Percentiles rank a stretch among this genome's conserved stretches.
These are phyloP conservation scores for Sebastes itinus DNA, from an alignment of 2,797 vertebrate species.

Conservation along the genomic window DNA sequence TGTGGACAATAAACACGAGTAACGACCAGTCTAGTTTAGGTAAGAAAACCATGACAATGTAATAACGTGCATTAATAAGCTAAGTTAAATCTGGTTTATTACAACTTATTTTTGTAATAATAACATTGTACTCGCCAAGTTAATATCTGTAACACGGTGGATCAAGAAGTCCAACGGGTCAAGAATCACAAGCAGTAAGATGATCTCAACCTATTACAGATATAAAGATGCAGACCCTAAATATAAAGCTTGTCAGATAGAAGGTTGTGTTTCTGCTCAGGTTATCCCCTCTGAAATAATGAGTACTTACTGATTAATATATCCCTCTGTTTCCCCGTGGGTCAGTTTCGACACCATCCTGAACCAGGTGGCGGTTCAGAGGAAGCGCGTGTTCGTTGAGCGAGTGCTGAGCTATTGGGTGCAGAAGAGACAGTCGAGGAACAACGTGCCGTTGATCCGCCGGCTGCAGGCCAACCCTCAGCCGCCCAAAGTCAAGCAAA, in stretches of 20 bases:
- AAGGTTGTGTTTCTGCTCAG: neutral
- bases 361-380: constrained; percentile 96
- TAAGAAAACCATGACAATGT: neutral
- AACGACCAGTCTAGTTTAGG: neutral
- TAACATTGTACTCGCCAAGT: neutral
- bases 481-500: constrained; percentile 85
- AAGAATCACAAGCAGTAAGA: neutral
- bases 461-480: constrained; percentile 93
- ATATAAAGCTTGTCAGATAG: too few species aligned
- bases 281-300: neutral
- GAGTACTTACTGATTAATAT: neutral
- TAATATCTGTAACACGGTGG: neutral
- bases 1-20: neutral
- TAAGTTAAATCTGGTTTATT: neutral
- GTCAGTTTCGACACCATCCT: constrained; percentile 94
- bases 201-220: neutral
- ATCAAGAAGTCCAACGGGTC: neutral
- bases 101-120: neutral
- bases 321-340: neutral
- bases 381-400: constrained; percentile 95
- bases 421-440: constrained; percentile 95
- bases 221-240: neutral
- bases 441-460: constrained; percentile 94
- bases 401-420: constrained; percentile 96
- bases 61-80: neutral